A percentile compares a stretch with the other conserved stretches of the same genome.
Conservation (phyloP, 2,797 vertebrate species). For the Octomys mimax region DNA sequence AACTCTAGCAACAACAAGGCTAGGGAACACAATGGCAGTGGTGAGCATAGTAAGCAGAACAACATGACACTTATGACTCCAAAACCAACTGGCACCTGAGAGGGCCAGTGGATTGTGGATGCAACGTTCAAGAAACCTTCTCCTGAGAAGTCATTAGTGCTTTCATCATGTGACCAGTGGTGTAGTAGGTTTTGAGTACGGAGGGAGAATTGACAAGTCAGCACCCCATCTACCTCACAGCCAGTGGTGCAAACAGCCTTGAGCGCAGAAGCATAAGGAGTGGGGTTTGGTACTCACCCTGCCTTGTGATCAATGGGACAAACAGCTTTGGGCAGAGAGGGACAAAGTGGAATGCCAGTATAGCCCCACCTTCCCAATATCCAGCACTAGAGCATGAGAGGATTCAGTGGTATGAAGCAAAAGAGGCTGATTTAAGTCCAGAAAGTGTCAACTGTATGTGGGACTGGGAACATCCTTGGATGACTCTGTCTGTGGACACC, state of each 20-base stretch:
- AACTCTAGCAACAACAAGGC: neutral
- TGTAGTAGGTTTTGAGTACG: too few species aligned
- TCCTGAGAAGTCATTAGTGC: neutral
- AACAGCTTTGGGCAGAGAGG: too few species aligned
- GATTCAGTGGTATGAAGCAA: neutral
- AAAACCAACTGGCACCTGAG: neutral
- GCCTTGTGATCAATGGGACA: too few species aligned
- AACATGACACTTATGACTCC: neutral
- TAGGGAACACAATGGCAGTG: neutral
- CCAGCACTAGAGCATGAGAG: neutral
- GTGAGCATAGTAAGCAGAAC: neutral
- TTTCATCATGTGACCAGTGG: neutral
- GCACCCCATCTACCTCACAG: too few species aligned
- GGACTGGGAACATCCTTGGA: neutral
- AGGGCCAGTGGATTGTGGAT: neutral
- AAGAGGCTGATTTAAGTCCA: neutral
- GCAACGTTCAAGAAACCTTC: too few species aligned
- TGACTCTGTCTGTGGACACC: neutral
- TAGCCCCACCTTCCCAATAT: neutral
- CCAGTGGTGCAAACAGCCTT: neutral
- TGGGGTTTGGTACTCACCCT: neutral
- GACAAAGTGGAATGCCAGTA: too few species aligned
- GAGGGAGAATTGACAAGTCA: too few species aligned
- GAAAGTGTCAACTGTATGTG: too few species aligned
- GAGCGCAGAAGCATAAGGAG: neutral